Evolutionary conservation across 2,113 vertebrate genomes (phyloP).

Genomic region (Pterocles gutturalis): DNA sequence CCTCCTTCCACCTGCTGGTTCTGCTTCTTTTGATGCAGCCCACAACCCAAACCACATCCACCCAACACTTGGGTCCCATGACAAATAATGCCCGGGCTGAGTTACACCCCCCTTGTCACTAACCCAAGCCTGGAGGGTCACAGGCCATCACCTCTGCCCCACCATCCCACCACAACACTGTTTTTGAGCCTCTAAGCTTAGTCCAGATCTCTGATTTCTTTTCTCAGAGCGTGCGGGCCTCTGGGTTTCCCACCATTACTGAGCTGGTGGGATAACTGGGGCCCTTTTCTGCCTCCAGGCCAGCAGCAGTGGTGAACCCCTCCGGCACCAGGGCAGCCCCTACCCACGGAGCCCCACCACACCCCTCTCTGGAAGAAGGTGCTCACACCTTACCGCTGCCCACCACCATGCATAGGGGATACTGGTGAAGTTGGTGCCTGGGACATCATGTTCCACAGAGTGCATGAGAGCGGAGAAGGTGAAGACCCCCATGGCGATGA

Average conservation of each 20-base stretch:
- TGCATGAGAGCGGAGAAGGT: constrained; percentile 92
- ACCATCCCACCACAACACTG: background rate
- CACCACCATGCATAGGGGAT: constrained; percentile 93
- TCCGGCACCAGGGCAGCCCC: background rate
- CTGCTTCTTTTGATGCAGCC: too few relatives aligned
- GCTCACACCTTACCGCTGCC: constrained; percentile 86
- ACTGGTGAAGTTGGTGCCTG: constrained; percentile 88
- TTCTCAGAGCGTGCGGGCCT: background rate
- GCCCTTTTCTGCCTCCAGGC: background rate
- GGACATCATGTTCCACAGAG: constrained; percentile 88
- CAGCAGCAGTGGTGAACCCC: background rate
- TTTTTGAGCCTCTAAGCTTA: background rate
- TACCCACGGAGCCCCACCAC: accelerated
- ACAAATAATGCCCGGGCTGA: background rate
- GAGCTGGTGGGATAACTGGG: background rate
- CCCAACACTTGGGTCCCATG: background rate
- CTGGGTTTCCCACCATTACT: background rate
- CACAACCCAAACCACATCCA: background rate
- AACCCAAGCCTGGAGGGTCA: background rate
- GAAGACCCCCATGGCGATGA: constrained; percentile 93
- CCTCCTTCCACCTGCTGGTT: too few relatives aligned
- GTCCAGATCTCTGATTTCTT: background rate
- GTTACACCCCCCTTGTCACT: background rate
- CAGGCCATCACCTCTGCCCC: background rate
- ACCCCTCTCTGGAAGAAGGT: background rate